Conservation (phyloP, 2,888 invertebrate genomes). For the Epirrita christyi region DNA sequence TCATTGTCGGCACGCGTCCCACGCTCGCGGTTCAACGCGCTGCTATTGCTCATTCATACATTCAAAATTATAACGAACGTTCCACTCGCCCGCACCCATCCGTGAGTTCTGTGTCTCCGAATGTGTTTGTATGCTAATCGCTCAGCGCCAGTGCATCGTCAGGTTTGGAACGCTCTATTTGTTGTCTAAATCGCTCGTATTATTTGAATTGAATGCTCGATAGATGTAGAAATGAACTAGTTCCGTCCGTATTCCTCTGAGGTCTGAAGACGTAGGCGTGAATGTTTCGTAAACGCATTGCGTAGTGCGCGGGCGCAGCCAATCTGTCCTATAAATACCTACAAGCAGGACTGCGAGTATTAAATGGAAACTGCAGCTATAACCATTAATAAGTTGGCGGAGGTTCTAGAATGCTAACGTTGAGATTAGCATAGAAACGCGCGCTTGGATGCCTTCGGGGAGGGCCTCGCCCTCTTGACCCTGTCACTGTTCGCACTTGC, state of each 20-base stretch:
- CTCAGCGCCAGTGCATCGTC: conserved; percentile 79
- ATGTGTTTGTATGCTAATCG: conserved; percentile 83
- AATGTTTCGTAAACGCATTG: conserved; percentile 75
- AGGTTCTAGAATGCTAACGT: conserved; percentile 72
- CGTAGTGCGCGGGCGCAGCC: conserved; percentile 66
- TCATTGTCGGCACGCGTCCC: conserved; percentile 80
- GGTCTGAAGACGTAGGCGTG: conserved; percentile 70
- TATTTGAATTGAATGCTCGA: conserved; percentile 84
- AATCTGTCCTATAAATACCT: conserved; percentile 53
- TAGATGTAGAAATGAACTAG: conserved; percentile 81
- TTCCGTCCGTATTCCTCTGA: conserved; percentile 67
- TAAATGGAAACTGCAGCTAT: conserved; percentile 72
- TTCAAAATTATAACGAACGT: conserved; percentile 83
- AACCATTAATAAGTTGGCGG: conserved; percentile 79
- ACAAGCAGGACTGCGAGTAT: conserved; percentile 61
- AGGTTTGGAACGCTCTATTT: conserved; percentile 75
- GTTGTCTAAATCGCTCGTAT: conserved; percentile 81
- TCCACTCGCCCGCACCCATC: conserved; percentile 79
- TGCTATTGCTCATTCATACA: conserved; percentile 83
- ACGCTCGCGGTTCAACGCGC: conserved; percentile 72
- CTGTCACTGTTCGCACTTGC: conserved; percentile 76
- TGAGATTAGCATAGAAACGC: conserved; percentile 81
- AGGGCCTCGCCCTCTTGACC: conserved; percentile 79
- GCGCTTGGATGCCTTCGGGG: conserved; percentile 69
- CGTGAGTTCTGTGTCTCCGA: conserved; percentile 67